phyloP scores from a whole-genome alignment of 2,888 invertebrate species.

The Lordiphosa andalusiaca region DNA sequence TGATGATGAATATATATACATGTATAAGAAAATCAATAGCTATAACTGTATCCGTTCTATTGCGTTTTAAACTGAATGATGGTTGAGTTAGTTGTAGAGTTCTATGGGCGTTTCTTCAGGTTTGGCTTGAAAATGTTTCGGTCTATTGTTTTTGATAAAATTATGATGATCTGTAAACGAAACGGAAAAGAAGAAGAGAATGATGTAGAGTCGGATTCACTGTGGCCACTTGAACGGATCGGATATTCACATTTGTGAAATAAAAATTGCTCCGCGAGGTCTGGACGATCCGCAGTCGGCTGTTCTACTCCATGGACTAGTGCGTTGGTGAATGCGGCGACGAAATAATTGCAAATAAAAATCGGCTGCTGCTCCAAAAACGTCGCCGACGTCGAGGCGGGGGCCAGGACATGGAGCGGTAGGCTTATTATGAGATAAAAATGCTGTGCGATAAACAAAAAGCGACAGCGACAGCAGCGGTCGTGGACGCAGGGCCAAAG shows the following conservation, averaged over 20 bases:
- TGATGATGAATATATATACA: constrained; percentile 13
- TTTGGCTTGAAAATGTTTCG: constrained; percentile 63
- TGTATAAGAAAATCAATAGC: constrained; percentile 29
- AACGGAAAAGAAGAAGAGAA: constrained; percentile 15
- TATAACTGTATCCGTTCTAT: constrained; percentile 73
- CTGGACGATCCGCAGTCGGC: constrained; percentile 71
- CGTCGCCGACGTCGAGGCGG: constrained; percentile 26
- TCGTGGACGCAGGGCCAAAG: constrained; percentile 27
- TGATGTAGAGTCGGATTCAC: neutral
- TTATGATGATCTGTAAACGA: constrained; percentile 77
- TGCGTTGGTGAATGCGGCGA: constrained; percentile 54
- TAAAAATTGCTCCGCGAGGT: constrained; percentile 71
- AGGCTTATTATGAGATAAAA: constrained; percentile 79
- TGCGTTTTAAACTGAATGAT: constrained; percentile 74
- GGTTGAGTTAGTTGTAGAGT: constrained; percentile 64
- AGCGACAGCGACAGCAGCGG: constrained; percentile 31
- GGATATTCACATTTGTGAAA: constrained; percentile 59
- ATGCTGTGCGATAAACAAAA: constrained; percentile 70
- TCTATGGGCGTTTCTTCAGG: constrained; percentile 59
- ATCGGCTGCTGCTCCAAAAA: constrained; percentile 39
- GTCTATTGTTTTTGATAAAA: constrained; percentile 77
- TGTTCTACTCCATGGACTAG: constrained; percentile 75
- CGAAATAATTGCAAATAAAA: constrained; percentile 66
- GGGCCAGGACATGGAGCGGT: constrained; percentile 55
- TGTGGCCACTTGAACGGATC: constrained; percentile 6